Conservation (phyloP, 2,888 invertebrate species). For the Anticlea derivata region DNA sequence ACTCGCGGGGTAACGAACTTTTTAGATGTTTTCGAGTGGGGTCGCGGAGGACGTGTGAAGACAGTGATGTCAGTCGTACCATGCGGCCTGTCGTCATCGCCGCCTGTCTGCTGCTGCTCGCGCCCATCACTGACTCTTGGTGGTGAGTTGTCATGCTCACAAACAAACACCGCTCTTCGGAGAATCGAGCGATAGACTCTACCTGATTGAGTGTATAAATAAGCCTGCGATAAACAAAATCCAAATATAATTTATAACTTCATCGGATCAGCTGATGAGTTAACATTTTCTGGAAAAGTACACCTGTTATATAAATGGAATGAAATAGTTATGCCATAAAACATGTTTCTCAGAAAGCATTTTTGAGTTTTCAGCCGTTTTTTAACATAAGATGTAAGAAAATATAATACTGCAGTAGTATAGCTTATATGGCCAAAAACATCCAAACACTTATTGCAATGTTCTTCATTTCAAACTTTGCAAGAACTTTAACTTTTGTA, state of each 20-base stretch:
- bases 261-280: constrained; percentile 26
- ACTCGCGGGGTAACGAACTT: constrained; percentile 38
- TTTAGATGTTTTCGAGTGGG: constrained; percentile 40
- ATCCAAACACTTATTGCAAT: too few species aligned
- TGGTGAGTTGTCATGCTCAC: constrained; percentile 86
- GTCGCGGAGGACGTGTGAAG: constrained; percentile 56
- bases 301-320: not conserved
- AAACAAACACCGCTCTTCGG: constrained; percentile 21
- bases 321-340: not conserved
- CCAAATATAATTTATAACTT: constrained; percentile 18
- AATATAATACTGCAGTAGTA: too few species aligned
- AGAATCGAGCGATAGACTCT: constrained; percentile 12
- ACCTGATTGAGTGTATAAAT: constrained; percentile 21
- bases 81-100: constrained; percentile 92
- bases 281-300: constrained; percentile 4
- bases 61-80: constrained; percentile 75
- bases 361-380: not conserved
- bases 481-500: not conserved
- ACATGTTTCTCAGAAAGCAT: not conserved
- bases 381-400: not conserved
- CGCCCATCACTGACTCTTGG: constrained; percentile 94
- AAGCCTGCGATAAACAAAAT: constrained; percentile 20
- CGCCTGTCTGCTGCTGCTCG: constrained; percentile 93
- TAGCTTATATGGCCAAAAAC: too few species aligned
- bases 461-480: not conserved